Evolutionary conservation across 1,140 invertebrate genomes (phyloP), one percentile per base, ranked within the genome.

Genomic region (Philopotamus ludificatus): DNA sequence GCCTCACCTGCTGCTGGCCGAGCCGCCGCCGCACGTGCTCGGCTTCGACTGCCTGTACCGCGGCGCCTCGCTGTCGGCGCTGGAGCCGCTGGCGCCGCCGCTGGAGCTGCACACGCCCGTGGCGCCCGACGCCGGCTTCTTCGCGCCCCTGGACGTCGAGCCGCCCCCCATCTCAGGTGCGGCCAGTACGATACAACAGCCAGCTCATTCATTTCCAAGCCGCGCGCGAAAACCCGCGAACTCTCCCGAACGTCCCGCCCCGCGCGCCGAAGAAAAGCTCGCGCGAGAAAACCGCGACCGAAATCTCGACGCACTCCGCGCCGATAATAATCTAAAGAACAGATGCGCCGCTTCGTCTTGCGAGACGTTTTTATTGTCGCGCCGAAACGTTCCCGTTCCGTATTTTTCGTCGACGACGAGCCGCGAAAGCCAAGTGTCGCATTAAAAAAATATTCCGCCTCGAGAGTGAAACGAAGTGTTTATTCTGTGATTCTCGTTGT

Each of bases 121-220:
- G 63, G 89, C 89, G 75, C 84, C 86, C 72, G 88, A 89, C 82
- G 81, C 89, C 73, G 84, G 85, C 70, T 90, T 91, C 79, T 91
- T 90, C 76, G 88, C 87, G n/a, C 25, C 49, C 1, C 78, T 79
- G 70, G 74, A 91, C 70, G 86, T 93, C 63, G 90, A 93, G 77
- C 91, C 91, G 68, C 90, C 91, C 66, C 89, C 89, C 66, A 93
- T 93, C 74, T 89, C 90, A 87, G 91, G 91, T 93, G 79, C 82
- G 83, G 45, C 45, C n/a, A n/a, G n/a, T n/a, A n/a, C n/a, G n/a
- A n/a, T 34, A 34, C 28, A 34, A 4, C 28, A 4, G 4, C 28
- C 28, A 12, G 4, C 12, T 34, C 28, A 34, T 34, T 34, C 28
- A 34, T 34, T 34, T 34, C 28, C 28, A 7, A 34, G 4, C 12